Base-by-base conservation (phyloP, 2,113 vertebrate species). In the Plecotus auritus region DNA sequence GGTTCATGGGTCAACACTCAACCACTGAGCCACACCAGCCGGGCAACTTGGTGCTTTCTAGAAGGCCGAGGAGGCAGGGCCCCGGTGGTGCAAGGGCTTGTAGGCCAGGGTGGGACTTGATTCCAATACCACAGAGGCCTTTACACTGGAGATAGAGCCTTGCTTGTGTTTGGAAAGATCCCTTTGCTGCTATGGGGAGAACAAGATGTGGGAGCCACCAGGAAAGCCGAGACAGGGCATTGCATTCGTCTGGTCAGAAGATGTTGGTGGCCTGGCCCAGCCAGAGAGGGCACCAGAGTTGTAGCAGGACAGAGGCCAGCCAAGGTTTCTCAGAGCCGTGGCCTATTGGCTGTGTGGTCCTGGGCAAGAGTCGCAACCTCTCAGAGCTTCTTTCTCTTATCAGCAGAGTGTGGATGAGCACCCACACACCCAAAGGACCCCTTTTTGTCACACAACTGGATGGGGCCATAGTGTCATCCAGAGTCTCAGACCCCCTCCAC, bases 1-100 rank as follows among this genome's bases (percentile, higher is more conserved):
- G 59, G 59, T 28, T 61, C 59, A 28, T 61, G 10, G 59, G 10
- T 61, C 59, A 61, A 61, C 59, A 61, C 26, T 61, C 59, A 61
- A 61, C 59, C 59, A 61, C 26, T 61, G 59, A 61, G 9, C 59
- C 26, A 61, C 10, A 26, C 26, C 59, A 61, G 26, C 59, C 26
- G 9, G 23, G 59, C 59, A 61, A 61, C 10, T 12, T 26, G 9
- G 9, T 2, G 1, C 35, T 32, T 42, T n/a, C 90, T 66, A 54
- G 90, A 67, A 77, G 23, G 61, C 72, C 22, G 61, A 14, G 30
- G 9, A 90, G 9, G 59, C 72, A 35, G 35, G 42, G 13, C 59
- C 30, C 28, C 0, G 0, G 47, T 0, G 9, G 64, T 40, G 17
- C 49, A 23, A n/a, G 22, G 74, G 20, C 74, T 49, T 0, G 0